Base-by-base conservation (phyloP, 1,140 invertebrate genomes). In the Armadillidium nasatum region DNA sequence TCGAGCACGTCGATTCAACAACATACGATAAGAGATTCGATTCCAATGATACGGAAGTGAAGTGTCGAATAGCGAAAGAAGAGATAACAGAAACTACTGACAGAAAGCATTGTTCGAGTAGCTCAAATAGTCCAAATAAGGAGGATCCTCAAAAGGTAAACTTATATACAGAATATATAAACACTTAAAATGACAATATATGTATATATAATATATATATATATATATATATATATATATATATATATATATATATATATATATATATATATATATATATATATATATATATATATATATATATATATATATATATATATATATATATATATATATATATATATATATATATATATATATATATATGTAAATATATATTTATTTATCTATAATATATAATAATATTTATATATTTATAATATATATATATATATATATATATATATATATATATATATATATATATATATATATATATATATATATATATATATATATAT, bases 241-340 rank as follows among this genome's bases (percentile, higher is more conserved):
- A 43, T 68, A 44, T 66, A 68, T 74, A 22, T 68, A 23, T 67
- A 68, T 74, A 68, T 68, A 43, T 74, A 22, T 74, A 43, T 68
- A 33, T 74, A 33, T 74, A 68, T 68, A 43, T 74, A 68, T 74
- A 68, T 68, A 43, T 74, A 68, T 74, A 33, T 21, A 67, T 74
- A 15, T 66, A 68, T 22, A 15, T 74, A 13, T 74, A 68, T 67
- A 54, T 66, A 43, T 68, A 74, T 67, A 33, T 74, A 13, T 44
- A 67, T 33, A 33, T 73, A n/a, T 73, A 21, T 46, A 33, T 73
- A 21, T 73, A 46, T 50, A 46, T 10, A 43, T 33, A 33, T 33
- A 33, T 33, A 33, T 33, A 33, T 33, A 33, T 33, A 33, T 71
- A 44, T 75, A 71, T 15, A 71, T 70, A 70, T n/a, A 44, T 33